Base-by-base conservation (phyloP, 2,888 invertebrate genomes). In the Drosophila rubida region DNA sequence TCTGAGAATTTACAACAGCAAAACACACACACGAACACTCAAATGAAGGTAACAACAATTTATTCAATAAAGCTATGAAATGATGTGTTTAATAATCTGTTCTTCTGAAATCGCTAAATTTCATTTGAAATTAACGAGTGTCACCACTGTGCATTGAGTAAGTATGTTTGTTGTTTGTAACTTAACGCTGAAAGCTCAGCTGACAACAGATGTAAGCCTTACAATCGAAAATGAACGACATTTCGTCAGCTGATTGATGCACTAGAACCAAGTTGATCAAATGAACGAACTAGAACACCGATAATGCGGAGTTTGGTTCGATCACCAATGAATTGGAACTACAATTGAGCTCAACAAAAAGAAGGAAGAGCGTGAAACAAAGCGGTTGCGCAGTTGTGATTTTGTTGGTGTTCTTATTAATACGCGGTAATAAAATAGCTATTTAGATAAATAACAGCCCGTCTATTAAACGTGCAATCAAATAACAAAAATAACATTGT, bases 21-120 rank as follows among this genome's bases (percentile, higher is more conserved):
- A 69, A 60, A 67, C 53, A 63, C 55, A 53, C 39, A 74, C 61
- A 62, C 51, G 54, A 54, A 59, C 46, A 72, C 60, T 46, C 51
- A 53, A 69, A 61, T 65, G 67, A 68, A 73, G 58, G 54, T 65
- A 74, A 71, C 64, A 77, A 80, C 78, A 81, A 86, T 86, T 86
- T 84, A 84, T 84, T 84, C 83, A 84, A 84, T 84, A 84, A 84
- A 84, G 83, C 87, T 87, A 83, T 83, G 79, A 84, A 86, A 84
- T 83, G 81, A 86, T 84, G 87, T 84, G 83, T 86, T 84, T 86
- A 84, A 85, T 69, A 39, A 50, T 32, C 27, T 25, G 11, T 19
- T 8, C 41, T 46, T 16, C 39, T 57, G 11, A 13, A 35, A 35
- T 19, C 30, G n/a, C 4, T 11, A 9, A 32, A 32, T 39, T 37